Base-by-base conservation (phyloP, 2,797 vertebrate genomes). In the Mergus octosetaceus region DNA sequence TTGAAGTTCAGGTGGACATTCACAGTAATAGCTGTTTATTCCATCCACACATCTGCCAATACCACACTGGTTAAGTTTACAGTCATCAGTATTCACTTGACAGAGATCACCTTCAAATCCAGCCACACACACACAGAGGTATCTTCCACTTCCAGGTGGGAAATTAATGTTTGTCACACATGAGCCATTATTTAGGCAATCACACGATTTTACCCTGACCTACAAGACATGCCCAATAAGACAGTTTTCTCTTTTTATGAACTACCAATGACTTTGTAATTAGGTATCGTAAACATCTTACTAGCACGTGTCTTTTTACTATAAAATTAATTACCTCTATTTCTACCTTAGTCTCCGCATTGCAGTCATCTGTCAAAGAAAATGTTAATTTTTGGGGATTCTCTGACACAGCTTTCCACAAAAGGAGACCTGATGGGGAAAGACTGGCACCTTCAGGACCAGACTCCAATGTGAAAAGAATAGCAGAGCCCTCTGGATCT, bases 401-500 rank as follows among this genome's bases (percentile, higher is more conserved):
- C 54, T 96, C 77, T 25, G 94, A 94, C 74, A 95, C 30, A 32
- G 97, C 97, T 97, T 97, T 99, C 99, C 99, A 99, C 45, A 77
- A 97, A 81, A 99, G 97, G 85, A 99, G 98, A 64, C 99, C 99
- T 34, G 97, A 96, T 14, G 98, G 97, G 73, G 99, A 99, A 92
- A 99, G 97, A 18, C 93, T 97, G 10, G 98, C 98, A 36, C 97
- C 98, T 53, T 97, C 95, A 11, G 99, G 99, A 36, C 98, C 98
- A 14, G 98, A 98, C 21, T 97, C 77, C 96, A 99, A 72, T 2
- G 93, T 97, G 96, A 99, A 99, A 91, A 97, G 85, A 84, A 99
- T 89, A 11, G 95, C 88, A 13, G 98, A 99, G 66, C 98, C 98
- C 94, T 99, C 99, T 1, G 98, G 98, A 96, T 99, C 99, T 64